Evolutionary conservation across 2,797 vertebrate genomes (phyloP), one percentile per base, ranked within the genome.

Genomic region (Sebastes matsubarae): DNA sequence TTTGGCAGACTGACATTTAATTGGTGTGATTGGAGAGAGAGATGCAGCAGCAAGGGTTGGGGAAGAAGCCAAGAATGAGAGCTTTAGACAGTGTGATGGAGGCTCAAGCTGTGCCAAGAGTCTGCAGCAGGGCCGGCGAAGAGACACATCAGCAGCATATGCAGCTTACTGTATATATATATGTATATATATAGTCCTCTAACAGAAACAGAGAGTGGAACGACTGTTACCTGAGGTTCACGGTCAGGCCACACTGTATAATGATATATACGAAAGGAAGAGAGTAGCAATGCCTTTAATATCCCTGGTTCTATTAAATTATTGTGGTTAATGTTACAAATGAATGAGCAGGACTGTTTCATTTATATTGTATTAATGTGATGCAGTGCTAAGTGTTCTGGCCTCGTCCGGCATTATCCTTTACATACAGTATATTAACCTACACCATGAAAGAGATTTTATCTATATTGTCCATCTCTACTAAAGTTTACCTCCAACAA

Each of bases 1-100:
- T 50, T 59, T 80, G 73, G 60, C 77, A 59, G 59, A 27, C 68
- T 79, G 78, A 83, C 52, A 68, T 82, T 77, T 74, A 65, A 66
- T 61, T 59, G 73, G 72, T 70, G 72, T 80, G 67, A 83, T 63
- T 80, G 80, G 50, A 76, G 36, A 78, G 36, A 79, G 74, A 67
- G 59, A 71, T 64, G 73, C 65, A 76, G 61, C 63, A 46, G 73
- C 20, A 42, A 79, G 60, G 77, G 77, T 79, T 76, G 46, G 32
- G 24, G 67, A 50, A 16, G 27, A 67, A n/a, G 78, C 75, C 73
- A 73, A 74, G 81, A 87, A 63, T 24, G 30, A 69, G 38, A 52
- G 64, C 74, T 52, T 58, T 50, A 65, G 80, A 82, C 66, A n/a
- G 38, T 29, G 60, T 73, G 78, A 87, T 80, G 76, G 58, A 75